Evolutionary conservation across 2,113 vertebrate genomes (phyloP), one percentile per base, ranked within the genome.

Genomic region (Corythoichthys intestinalis): DNA sequence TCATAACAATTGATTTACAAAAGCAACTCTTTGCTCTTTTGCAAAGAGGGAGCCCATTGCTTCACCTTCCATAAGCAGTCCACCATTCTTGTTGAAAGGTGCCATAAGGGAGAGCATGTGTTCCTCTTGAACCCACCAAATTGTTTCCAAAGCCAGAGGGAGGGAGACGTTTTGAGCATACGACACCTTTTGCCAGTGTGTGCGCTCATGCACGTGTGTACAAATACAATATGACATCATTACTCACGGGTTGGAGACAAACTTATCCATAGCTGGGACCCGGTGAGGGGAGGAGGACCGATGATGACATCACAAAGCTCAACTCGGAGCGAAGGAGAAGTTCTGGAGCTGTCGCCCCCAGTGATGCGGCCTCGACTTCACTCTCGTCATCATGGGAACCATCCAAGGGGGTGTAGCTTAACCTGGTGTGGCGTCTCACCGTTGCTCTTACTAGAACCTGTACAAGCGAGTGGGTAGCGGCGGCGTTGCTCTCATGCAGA

Each of bases 241-340:
- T 92, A 92, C 91, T 92, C 91, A 93, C 91, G 87, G 86, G 82
- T 86, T 83, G 84, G 84, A 86, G 88, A 86, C 81, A 87, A 67
- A 87, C 74, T 88, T 89, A 92, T 90, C 89, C 90, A 83, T 79
- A 87, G 87, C 89, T 90, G 80, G 91, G 85, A 86, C 78, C 90
- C 57, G 79, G 83, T 81, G 89, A 90, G 84, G 90, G 90, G 79
- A 91, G 89, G 79, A 92, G 86, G 77, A 93, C 84, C 57, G 91
- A 91, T 66, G 91, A 90, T 90, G 90, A 92, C 92, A 92, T 92
- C 90, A 90, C 90, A 85, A 91, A 90, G 84, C 90, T 92, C 89
- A 92, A 66, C 82, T 93, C 91, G 64, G 92, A 92, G 85, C 87
- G 87, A 63, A 92, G 89, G 72, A 91, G 85, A 74, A 93, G 86